Evolutionary conservation across 1,140 invertebrate genomes (phyloP), one percentile per base, ranked within the genome.

Genomic region (Drosophila persimilis): DNA sequence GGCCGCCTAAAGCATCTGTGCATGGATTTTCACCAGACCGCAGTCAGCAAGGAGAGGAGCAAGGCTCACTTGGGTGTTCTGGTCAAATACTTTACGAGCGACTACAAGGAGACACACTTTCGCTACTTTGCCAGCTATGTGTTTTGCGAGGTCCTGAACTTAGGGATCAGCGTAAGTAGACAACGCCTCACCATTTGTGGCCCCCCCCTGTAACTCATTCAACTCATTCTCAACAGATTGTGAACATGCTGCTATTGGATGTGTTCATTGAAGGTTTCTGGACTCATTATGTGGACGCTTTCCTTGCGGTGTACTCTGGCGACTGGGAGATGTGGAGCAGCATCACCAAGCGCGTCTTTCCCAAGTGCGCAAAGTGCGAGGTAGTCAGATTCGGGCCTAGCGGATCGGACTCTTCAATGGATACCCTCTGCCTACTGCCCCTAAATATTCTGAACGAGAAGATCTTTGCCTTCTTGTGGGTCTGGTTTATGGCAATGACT

Each of bases 371-470:
- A n/a, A 97, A 96, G 91, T 97, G 96, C 83, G 93, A 93, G 52
- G 94, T 96, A 48, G 91, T 94, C 55, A 94, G 92, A 63, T 96
- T 91, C 84, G 95, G 94, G 66, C 92, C 92, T 73, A 95, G 93
- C 9, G 95, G 95, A 6, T 91, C 92, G 0, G 86, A 93, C 15
- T 92, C 0, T 92, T 93, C 62, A 13, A 39, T 39, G 35, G 96
- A 97, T 72, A 93, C 93, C 8, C 91, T 97, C 0, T 97, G 96
- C 75, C 93, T 96, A 6, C 90, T 97, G 48, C 95, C 96, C 0
- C 78, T 96, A 8, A 97, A 97, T 79, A 94, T 96, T 63, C 92
- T 97, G 13, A 96, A 96, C 88, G 95, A 96, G 80, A 97, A 97
- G 86, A 94, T 96, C 51, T 97, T 96, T 77, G 92, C 95, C 9